Base-by-base conservation (phyloP, 2,113 vertebrate genomes). In the Podarcis cretensis region DNA sequence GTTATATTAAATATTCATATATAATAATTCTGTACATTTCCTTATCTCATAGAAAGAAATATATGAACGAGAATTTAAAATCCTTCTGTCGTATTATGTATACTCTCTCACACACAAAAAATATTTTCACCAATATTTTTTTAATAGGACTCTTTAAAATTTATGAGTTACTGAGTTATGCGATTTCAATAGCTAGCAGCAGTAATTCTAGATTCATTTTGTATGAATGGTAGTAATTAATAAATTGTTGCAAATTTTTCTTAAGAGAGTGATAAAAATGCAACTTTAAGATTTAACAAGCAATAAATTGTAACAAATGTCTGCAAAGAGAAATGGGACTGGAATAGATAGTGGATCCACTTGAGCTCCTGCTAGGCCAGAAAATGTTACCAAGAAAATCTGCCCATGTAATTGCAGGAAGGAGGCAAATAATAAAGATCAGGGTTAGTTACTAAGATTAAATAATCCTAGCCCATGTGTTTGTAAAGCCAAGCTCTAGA, bases 71-170 rank as follows among this genome's bases (percentile, higher is more conserved):
- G 5, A 74, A 79, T 37, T 71, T 43, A 37, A 91, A 94, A 91
- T 57, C 59, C 27, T 91, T 91, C 84, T 87, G 83, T 91, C 83
- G 63, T 81, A 65, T 91, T 91, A 13, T 57, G 78, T 54, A 84
- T 81, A 85, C 65, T 30, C 69, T 35, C 35, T 35, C 35, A 86
- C 65, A 74, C 6, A 9, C n/a, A 35, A n/a, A 68, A 77, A 77
- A 81, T 48, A 48, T 92, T 92, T 94, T 92, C 88, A 32, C 92
- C 88, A 92, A 91, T 68, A 89, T 43, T 66, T 80, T 88, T 77
- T 81, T 25, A 91, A 87, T 65, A 6, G 2, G n/a, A 76, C 69
- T 85, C 87, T 88, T 91, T 77, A 1, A 90, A 83, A 25, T 59
- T 95, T 89, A 87, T 0, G 0, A 86, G 87, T 71, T 12, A 85